A percentile compares a stretch with the other conserved stretches of the same genome.
These are phyloP conservation scores for Hiodon tergisus DNA, from an alignment of 2,113 vertebrate species.

Conservation along the genomic window DNA sequence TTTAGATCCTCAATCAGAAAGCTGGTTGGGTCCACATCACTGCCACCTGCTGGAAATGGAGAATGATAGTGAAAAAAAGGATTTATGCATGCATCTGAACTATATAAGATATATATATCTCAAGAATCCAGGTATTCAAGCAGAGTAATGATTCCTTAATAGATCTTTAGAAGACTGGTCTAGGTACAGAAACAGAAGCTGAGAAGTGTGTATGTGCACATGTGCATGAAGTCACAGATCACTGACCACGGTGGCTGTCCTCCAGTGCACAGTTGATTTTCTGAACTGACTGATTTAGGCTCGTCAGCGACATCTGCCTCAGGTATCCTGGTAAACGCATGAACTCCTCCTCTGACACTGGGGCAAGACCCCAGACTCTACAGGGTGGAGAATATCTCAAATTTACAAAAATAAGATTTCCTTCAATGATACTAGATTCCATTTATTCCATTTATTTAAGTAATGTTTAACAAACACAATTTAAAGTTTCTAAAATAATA, in stretches of 20 bases:
- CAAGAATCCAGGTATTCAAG: neutral
- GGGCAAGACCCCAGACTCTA: constrained; percentile 31
- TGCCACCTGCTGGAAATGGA: constrained; percentile 40
- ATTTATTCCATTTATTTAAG: too few species aligned
- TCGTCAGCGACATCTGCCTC: constrained; percentile 51
- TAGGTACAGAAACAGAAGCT: neutral
- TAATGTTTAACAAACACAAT: too few species aligned
- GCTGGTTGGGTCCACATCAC: constrained; percentile 8
- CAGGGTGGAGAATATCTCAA: neutral
- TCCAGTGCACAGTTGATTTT: constrained; percentile 50
- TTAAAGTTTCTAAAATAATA: too few species aligned
- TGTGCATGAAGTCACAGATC: neutral
- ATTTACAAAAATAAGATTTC: neutral
- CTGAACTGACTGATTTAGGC: constrained; percentile 53
- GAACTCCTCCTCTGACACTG: constrained; percentile 54
- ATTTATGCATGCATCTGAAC: too few species aligned
- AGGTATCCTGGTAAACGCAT: constrained; percentile 52
- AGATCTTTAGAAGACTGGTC: neutral
- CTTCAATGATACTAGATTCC: neutral
- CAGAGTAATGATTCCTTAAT: neutral
- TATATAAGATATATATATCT: too few species aligned
- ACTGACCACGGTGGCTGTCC: constrained; percentile 40
- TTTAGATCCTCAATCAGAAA: constrained; percentile 50
- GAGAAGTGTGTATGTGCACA: too few species aligned
- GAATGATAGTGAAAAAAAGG: too few species aligned